Base-by-base conservation (phyloP, 2,888 invertebrate genomes). In the Mimas tiliae region DNA sequence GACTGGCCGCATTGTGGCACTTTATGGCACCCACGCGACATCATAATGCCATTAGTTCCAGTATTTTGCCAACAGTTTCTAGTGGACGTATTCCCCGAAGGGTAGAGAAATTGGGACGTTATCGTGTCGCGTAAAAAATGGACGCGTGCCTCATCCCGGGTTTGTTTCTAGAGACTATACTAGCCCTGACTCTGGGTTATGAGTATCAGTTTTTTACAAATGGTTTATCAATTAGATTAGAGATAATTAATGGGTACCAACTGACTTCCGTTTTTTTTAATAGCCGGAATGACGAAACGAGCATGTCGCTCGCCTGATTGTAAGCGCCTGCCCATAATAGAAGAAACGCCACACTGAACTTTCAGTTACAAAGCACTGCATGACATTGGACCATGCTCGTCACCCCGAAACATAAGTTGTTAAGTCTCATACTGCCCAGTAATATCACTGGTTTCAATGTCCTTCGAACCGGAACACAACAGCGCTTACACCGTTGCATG, bases 11-110 rank as follows among this genome's bases (percentile, higher is more conserved):
- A 85, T 90, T 92, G 92, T 91, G 91, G 91, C 75, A 70, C 83
- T 93, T 92, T 93, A 92, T 89, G 88, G 87, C 83, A 82, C 87
- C 93, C 93, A 93, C 93, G 93, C 93, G 93, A 91, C 93, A 88
- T 81, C 83, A 90, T 88, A 90, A 90, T 88, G 80, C 80, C 82
- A 93, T 93, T 93, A 85, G 92, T 93, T 92, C 87, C 93, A 92
- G 85, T 89, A 84, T 93, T 91, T 91, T 92, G 90, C 84, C 90
- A 91, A 89, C 88, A 90, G 75, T 74, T 73, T 84, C 76, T 79
- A 81, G 58, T 79, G 75, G 76, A 73, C 73, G 72, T 74, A 71
- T 93, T 93, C 93, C 84, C 76, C 84, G 93, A 93, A 93, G 78
- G 76, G 71, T 72, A 78, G 84, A 79, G 84, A 88, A 88, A 90